A percentile compares a stretch with the other conserved stretches of the same genome.
phyloP scores from a whole-genome alignment of 2,797 vertebrate genomes.

The Phataginus tricuspis region DNA sequence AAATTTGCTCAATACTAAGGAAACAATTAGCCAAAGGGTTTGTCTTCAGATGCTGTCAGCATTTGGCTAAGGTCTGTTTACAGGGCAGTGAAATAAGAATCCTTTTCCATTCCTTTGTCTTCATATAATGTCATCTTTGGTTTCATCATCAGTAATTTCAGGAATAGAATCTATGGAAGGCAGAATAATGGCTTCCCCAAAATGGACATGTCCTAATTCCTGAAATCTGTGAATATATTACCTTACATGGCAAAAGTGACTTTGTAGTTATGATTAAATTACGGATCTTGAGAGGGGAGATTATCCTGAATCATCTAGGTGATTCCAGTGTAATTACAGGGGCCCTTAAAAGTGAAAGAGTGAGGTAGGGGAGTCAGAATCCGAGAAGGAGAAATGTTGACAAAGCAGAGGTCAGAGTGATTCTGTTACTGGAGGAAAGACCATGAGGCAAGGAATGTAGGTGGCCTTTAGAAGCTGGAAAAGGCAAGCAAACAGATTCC shows the following conservation, averaged over 20 bases:
- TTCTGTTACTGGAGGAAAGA: not conserved
- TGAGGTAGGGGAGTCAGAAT: not conserved
- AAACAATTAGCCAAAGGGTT: slow-evolving; percentile 28
- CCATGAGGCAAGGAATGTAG: not conserved
- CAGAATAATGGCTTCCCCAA: slow-evolving; percentile 15
- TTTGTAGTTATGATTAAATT: slow-evolving; percentile 31
- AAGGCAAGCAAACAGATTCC: slow-evolving; percentile 7
- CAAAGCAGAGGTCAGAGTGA: not conserved
- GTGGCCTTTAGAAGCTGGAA: not conserved
- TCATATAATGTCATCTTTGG: slow-evolving; percentile 27
- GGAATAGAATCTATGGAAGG: not conserved
- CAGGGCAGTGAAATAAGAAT: slow-evolving; percentile 26
- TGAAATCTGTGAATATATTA: slow-evolving; percentile 16
- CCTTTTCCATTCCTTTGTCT: not conserved
- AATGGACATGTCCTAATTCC: not conserved
- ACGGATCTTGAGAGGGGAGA: not conserved
- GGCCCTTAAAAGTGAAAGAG: not conserved
- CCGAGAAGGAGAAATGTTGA: not conserved
- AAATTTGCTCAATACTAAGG: not conserved
- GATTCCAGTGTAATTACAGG: not conserved
- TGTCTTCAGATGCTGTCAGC: slow-evolving; percentile 46
- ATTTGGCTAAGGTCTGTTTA: slow-evolving; percentile 42
- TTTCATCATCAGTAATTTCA: slow-evolving; percentile 52
- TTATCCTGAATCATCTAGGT: not conserved
- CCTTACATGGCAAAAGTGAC: not conserved